These are phyloP conservation scores for Orchestes rusci DNA, from an alignment of 2,888 invertebrate species.

Conservation along the genomic window DNA sequence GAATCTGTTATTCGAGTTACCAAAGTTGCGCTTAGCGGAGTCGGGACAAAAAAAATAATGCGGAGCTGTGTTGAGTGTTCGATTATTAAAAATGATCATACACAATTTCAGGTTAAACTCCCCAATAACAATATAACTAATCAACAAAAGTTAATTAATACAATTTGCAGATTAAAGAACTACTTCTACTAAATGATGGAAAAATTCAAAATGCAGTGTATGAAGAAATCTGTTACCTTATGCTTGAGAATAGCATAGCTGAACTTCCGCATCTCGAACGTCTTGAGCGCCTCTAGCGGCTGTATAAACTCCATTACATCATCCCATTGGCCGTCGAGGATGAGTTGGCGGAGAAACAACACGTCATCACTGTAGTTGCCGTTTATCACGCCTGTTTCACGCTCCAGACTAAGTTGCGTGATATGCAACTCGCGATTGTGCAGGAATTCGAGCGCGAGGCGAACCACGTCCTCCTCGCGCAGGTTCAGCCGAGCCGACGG, in stretches of 20 bases:
- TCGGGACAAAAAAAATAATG: too few species aligned
- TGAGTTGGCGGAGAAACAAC: constrained; percentile 86
- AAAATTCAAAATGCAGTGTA: too few species aligned
- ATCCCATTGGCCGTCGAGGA: constrained; percentile 97
- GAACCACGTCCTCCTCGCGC: constrained; percentile 84
- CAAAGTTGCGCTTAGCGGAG: too few species aligned
- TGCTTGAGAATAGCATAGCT: constrained; percentile 83
- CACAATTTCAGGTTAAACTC: too few species aligned
- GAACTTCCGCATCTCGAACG: constrained; percentile 79
- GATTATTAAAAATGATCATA: too few species aligned
- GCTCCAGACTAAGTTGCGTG: constrained; percentile 80
- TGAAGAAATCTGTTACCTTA: constrained; percentile 47
- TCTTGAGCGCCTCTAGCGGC: constrained; percentile 74
- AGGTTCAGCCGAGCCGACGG: constrained; percentile 77
- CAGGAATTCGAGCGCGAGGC: constrained; percentile 77
- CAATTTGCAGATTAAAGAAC: too few species aligned
- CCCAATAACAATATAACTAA: too few species aligned
- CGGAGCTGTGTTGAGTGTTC: too few species aligned
- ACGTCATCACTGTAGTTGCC: constrained; percentile 91
- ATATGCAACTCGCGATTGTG: constrained; percentile 89
- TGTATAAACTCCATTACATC: constrained; percentile 94
- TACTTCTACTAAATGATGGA: too few species aligned
- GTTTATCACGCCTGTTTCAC: constrained; percentile 93
- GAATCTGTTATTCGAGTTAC: too few species aligned
- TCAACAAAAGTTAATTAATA: too few species aligned